Base-by-base conservation (phyloP, 2,113 vertebrate genomes). In the Ammodytes marinus region DNA sequence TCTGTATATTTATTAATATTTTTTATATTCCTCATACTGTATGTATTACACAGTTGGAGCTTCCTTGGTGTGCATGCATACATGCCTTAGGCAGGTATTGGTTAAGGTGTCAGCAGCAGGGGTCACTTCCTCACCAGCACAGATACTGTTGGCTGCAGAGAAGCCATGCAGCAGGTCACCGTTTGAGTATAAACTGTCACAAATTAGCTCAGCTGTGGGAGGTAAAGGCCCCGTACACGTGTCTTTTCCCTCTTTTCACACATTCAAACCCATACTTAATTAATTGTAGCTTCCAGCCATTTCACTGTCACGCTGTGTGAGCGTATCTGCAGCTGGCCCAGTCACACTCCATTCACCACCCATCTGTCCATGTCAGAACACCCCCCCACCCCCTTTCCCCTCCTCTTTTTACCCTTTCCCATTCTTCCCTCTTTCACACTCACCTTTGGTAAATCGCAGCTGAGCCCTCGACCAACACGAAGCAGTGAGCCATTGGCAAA, bases 251-350 rank as follows among this genome's bases (percentile, higher is more conserved):
- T 27, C 68, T 79, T 87, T 90, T 79, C 82, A 83, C 86, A 88
- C 86, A 83, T 89, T 91, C 76, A 87, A 54, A 90, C 54, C 87
- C 87, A 83, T 83, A 86, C 82, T 92, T 92, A 92, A 92, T 93
- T 92, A 92, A 94, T 93, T 89, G 89, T 92, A 83, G 88, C 91
- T 91, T 82, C 67, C 89, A 91, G 90, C 87, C 80, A 93, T 93
- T 93, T 90, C 86, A 92, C 86, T 84, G 83, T 89, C 83, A 78
- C 60, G 79, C 90, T 87, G 88, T 86, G 91, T 69, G 84, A 90
- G 90, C 91, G 89, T 84, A 79, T 84, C 82, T 91, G 88, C 91
- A 93, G 91, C 83, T 91, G 91, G 92, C 83, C 86, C 54, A 77
- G 86, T 90, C 90, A 94, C 91, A 86, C 89, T 93, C 91, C 89